A percentile compares a stretch with the other conserved stretches of the same genome.
These are phyloP conservation scores for Poeciliopsis paucimaculata DNA, from an alignment of 2,797 vertebrate genomes.

Conservation along the genomic window DNA sequence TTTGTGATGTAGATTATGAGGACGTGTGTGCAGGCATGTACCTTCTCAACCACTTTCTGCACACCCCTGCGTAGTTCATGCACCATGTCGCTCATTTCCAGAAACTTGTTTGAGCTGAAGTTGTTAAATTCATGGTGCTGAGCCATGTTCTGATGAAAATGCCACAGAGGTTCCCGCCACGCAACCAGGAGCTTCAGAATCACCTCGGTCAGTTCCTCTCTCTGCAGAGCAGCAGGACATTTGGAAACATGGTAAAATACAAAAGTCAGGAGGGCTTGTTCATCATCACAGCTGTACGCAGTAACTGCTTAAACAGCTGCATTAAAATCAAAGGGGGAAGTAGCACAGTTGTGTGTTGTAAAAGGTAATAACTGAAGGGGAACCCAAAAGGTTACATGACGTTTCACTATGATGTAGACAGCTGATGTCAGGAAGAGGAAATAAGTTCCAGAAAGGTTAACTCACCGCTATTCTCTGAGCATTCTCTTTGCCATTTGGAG, in stretches of 20 bases:
- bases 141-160: slow-evolving; percentile 81
- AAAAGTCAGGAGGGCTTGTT: neutral
- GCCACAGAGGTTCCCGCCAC: slow-evolving; percentile 85
- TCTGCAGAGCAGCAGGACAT: slow-evolving; percentile 55
- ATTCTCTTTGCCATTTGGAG: slow-evolving; percentile 85
- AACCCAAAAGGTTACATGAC: neutral
- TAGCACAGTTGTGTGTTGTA: neutral
- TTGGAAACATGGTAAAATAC: neutral
- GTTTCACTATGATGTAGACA: neutral
- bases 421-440: slow-evolving; percentile 12
- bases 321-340: neutral
- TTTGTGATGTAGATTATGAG: neutral
- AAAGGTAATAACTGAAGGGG: neutral
- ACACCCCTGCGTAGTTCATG: slow-evolving; percentile 83
- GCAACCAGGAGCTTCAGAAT: slow-evolving; percentile 85
- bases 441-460: slow-evolving; percentile 32
- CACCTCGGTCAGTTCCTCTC: slow-evolving; percentile 82
- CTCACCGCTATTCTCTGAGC: slow-evolving; percentile 84
- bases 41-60: slow-evolving; percentile 84
- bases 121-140: slow-evolving; percentile 75
- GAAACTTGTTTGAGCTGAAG: slow-evolving; percentile 83
- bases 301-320: neutral
- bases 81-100: slow-evolving; percentile 85
- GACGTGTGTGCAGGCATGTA: slow-evolving; percentile 11
- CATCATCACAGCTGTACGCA: neutral